phyloP scores from a whole-genome alignment of 92 coral and sea anemone genomes.

The Palythoa grandiflora region DNA sequence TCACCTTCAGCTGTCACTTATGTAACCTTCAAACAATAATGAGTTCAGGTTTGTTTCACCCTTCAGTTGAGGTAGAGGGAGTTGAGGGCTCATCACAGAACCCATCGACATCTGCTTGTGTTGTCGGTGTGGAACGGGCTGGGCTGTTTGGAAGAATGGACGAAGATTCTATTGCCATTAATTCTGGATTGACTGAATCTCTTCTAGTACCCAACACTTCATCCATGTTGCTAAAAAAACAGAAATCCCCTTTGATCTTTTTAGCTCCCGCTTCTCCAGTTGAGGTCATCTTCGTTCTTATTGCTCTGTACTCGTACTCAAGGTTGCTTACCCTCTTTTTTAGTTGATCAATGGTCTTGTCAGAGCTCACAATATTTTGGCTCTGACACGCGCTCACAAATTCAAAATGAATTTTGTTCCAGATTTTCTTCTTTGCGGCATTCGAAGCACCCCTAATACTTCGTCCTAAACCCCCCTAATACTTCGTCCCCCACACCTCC shows the following conservation, averaged over 20 bases:
- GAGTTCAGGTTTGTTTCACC: too few relatives aligned
- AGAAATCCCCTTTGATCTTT: background rate
- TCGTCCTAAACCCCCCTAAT: too few relatives aligned
- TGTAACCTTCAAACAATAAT: too few relatives aligned
- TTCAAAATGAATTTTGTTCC: conserved; percentile 22
- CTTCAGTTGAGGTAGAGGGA: background rate
- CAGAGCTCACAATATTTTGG: conserved; percentile 31
- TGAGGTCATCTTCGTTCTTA: conserved; percentile 46
- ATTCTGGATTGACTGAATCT: conserved; percentile 59
- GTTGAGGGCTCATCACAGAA: background rate
- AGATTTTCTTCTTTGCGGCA: conserved; percentile 9
- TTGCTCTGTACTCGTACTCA: conserved; percentile 52
- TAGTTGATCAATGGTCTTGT: conserved; percentile 18
- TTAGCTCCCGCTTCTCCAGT: background rate
- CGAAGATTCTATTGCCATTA: conserved; percentile 59
- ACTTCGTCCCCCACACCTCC: conserved; percentile 24
- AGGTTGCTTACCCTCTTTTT: conserved; percentile 45
- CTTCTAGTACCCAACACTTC: conserved; percentile 50
- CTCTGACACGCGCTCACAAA: conserved; percentile 5
- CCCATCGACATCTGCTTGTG: background rate
- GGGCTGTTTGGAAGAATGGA: conserved; percentile 22
- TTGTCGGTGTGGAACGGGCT: background rate
- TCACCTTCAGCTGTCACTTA: too few relatives aligned
- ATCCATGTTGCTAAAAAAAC: conserved; percentile 36
- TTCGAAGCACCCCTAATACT: conserved; percentile 8